phyloP scores from a whole-genome alignment of 92 coral and sea anemone species.

The Actinostola sp. region DNA sequence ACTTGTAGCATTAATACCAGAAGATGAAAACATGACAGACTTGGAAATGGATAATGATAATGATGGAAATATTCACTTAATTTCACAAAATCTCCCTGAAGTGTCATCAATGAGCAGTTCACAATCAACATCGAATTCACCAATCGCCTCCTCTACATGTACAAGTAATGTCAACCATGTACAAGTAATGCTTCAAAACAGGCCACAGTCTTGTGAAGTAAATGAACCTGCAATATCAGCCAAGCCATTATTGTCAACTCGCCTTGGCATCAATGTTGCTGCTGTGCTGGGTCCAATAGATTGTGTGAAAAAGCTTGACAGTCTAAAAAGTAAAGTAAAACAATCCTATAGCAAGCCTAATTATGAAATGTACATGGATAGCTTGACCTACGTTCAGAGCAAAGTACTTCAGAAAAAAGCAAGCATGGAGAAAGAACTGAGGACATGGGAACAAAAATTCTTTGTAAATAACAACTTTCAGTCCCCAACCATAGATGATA shows the following conservation, averaged over 20 bases:
- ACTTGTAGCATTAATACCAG: no score
- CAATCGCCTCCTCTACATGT: no score
- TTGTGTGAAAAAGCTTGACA: not conserved
- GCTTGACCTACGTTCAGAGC: slow-evolving; percentile 10
- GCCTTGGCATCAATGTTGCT: slow-evolving; percentile 15
- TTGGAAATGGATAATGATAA: not conserved
- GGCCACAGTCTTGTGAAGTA: no score
- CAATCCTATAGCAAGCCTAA: not conserved
- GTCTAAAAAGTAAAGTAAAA: not conserved
- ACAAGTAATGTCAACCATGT: no score
- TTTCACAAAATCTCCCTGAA: not conserved
- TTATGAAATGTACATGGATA: slow-evolving; percentile 11
- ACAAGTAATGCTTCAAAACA: no score
- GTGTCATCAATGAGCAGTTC: not conserved
- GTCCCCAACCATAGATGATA: slow-evolving; percentile 25
- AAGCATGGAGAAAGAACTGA: slow-evolving; percentile 4
- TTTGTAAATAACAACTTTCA: slow-evolving; percentile 28
- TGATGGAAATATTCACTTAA: not conserved
- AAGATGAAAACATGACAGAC: no score
- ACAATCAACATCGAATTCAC: not conserved
- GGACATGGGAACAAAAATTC: slow-evolving; percentile 29
- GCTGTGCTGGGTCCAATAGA: slow-evolving; percentile 17
- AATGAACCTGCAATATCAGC: no score
- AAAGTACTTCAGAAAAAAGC: slow-evolving; percentile 1
- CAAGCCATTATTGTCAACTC: slow-evolving; percentile 3